Conservation (phyloP, 2,888 invertebrate species). For the Rhaphigaster nebulosa region DNA sequence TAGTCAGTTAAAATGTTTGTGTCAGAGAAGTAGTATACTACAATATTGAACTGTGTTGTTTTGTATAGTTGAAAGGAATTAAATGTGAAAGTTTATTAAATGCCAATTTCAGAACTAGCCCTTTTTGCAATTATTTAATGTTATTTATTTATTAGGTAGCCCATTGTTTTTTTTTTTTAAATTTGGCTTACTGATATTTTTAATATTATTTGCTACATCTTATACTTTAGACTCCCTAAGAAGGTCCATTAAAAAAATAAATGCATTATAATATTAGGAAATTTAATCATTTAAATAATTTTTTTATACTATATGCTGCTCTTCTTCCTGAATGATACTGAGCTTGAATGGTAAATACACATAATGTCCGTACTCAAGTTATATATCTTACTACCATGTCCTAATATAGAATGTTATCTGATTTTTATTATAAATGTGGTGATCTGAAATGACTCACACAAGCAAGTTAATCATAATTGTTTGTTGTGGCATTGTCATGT, state of each 20-base stretch:
- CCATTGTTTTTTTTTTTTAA: too few relatives aligned
- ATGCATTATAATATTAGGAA: background rate
- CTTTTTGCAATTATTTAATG: background rate
- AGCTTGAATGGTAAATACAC: too few relatives aligned
- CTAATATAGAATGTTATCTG: too few relatives aligned
- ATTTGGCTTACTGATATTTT: background rate
- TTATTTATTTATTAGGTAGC: background rate
- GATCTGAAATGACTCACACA: background rate
- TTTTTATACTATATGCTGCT: too few relatives aligned
- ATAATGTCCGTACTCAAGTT: too few relatives aligned
- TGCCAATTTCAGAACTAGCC: background rate
- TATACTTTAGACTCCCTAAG: background rate
- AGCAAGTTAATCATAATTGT: background rate
- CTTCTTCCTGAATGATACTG: too few relatives aligned
- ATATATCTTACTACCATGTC: too few relatives aligned
- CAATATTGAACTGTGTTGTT: background rate
- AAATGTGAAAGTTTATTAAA: background rate
- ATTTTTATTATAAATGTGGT: background rate
- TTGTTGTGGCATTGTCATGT: background rate
- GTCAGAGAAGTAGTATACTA: background rate
- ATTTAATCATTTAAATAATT: background rate
- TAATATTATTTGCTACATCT: background rate
- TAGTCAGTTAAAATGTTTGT: background rate
- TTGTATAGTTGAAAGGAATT: background rate
- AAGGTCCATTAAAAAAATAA: too few relatives aligned